Conservation (phyloP, 2,797 vertebrate species). For the Phrynocephalus vlangalii region DNA sequence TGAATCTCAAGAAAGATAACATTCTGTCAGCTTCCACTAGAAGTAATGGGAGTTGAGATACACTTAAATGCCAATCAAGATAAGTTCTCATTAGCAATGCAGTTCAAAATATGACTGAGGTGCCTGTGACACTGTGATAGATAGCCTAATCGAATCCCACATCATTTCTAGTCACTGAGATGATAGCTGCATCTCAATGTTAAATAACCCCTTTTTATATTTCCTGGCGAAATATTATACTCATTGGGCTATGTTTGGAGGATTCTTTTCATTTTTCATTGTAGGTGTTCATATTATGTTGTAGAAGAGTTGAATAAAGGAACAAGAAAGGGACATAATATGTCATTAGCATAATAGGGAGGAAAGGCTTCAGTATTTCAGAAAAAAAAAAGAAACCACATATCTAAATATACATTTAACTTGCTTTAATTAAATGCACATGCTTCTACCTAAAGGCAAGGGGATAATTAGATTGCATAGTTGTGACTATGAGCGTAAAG, state of each 20-base stretch:
- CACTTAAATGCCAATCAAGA: not conserved
- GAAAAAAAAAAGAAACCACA: not conserved
- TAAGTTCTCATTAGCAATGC: slow-evolving; percentile 23
- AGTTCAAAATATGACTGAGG: slow-evolving; percentile 28
- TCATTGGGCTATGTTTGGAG: slow-evolving; percentile 19
- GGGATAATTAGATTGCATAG: slow-evolving; percentile 16
- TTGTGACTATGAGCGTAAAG: not conserved
- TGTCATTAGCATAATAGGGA: not conserved
- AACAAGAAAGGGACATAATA: not conserved
- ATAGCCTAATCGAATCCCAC: slow-evolving; percentile 41
- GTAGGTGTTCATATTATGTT: not conserved
- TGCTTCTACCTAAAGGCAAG: slow-evolving; percentile 18
- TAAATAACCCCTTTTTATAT: slow-evolving; percentile 41
- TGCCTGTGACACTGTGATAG: slow-evolving; percentile 55
- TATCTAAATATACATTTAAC: not conserved
- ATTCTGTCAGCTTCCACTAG: slow-evolving; percentile 12
- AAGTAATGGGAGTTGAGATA: not conserved
- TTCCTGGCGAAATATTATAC: slow-evolving; percentile 22
- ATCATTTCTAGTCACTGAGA: slow-evolving; percentile 34
- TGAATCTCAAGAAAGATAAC: not conserved
- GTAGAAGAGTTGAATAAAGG: not conserved
- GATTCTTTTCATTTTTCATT: not conserved
- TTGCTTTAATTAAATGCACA: slow-evolving; percentile 3
- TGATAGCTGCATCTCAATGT: slow-evolving; percentile 36
- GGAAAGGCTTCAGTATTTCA: not conserved